phyloP scores from a whole-genome alignment of 2,888 invertebrate species.

The Lasioglossum marginatum region DNA sequence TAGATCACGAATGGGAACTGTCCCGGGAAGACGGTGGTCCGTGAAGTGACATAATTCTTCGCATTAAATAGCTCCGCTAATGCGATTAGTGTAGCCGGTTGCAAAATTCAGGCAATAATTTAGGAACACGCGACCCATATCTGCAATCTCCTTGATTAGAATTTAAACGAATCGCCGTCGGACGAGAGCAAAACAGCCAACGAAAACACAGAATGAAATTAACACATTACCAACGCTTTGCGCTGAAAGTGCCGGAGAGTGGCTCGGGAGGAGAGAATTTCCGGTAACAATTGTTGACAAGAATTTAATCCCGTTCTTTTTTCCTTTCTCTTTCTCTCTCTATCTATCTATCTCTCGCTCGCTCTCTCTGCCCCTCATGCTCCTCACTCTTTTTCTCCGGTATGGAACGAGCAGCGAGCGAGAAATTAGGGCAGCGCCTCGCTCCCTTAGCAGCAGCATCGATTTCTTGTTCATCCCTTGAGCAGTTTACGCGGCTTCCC shows the following conservation, averaged over 20 bases:
- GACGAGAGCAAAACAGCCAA: slow-evolving; percentile 16
- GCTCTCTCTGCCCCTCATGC: background rate
- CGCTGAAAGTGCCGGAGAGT: background rate
- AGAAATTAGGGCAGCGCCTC: slow-evolving; percentile 51
- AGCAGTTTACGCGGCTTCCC: slow-evolving; percentile 41
- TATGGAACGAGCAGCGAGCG: slow-evolving; percentile 26
- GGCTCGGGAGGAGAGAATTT: slow-evolving; percentile 2
- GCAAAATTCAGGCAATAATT: background rate
- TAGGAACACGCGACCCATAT: background rate
- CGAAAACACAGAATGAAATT: slow-evolving; percentile 26
- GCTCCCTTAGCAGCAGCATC: slow-evolving; percentile 37
- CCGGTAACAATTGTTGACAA: slow-evolving; percentile 42
- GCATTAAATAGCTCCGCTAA: background rate
- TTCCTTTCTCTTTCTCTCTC: background rate
- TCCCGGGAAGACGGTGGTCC: background rate
- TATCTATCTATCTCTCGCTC: too few relatives aligned
- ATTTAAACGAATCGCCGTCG: slow-evolving; percentile 31
- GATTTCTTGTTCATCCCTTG: slow-evolving; percentile 49
- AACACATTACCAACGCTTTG: slow-evolving; percentile 32
- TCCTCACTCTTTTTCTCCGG: background rate
- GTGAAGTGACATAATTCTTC: background rate
- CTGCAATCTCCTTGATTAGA: background rate
- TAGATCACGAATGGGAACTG: background rate
- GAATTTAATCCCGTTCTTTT: slow-evolving; percentile 47
- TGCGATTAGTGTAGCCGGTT: background rate